Conservation (phyloP, 1,140 invertebrate genomes). For the Diprion similis region DNA sequence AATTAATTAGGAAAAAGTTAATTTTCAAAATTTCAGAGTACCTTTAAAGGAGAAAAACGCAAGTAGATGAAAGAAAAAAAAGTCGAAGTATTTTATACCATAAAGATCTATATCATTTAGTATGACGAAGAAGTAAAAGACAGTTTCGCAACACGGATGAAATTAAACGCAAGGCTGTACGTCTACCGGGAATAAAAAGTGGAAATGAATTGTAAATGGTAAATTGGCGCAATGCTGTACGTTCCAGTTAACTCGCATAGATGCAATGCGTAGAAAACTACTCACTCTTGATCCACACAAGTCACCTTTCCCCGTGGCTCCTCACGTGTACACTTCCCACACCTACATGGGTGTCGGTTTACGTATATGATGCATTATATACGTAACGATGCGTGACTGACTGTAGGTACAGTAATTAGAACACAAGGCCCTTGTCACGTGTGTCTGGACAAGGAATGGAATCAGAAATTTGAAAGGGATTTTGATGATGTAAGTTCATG, state of each 20-base stretch:
- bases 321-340: background rate
- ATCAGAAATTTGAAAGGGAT: too few species aligned
- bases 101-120: too few species aligned
- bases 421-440: background rate
- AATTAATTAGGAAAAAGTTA: too few species aligned
- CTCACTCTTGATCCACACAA: background rate
- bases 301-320: background rate
- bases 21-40: too few species aligned
- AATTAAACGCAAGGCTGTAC: too few species aligned
- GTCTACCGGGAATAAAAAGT: background rate
- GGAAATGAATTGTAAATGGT: background rate
- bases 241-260: conserved; percentile 1
- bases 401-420: background rate
- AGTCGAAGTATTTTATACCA: too few species aligned
- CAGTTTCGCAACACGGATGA: too few species aligned
- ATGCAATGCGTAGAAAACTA: background rate
- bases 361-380: background rate
- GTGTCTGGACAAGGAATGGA: background rate
- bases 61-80: too few species aligned
- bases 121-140: too few species aligned
- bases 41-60: too few species aligned
- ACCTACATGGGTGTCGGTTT: background rate
- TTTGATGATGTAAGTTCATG: too few species aligned
- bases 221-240: background rate
- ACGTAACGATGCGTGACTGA: background rate